Percentiles rank a stretch among this genome's conserved stretches.
Conservation (phyloP, 2,797 vertebrate species). For the Hoplostethus mediterraneus region DNA sequence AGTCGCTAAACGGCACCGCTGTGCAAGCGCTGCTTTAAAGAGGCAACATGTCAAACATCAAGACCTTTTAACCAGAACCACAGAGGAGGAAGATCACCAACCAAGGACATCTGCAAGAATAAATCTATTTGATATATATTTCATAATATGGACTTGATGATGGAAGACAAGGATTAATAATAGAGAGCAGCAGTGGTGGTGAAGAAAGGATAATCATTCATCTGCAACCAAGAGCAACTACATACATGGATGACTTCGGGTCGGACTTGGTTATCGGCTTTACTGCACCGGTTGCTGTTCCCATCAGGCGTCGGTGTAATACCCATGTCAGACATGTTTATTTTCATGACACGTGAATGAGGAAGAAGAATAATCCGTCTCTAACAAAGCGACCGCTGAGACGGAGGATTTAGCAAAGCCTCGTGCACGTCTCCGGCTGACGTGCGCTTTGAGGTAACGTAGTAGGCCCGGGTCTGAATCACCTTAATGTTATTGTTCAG, state of each 20-base stretch:
- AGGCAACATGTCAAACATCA: too few species aligned
- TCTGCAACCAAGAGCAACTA: too few species aligned
- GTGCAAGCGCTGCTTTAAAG: too few species aligned
- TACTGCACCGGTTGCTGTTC: conserved; percentile 39
- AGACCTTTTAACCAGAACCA: too few species aligned
- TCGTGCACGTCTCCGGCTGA: background rate
- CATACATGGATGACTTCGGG: background rate
- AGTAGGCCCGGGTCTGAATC: too few species aligned
- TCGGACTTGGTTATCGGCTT: conserved; percentile 28
- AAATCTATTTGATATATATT: background rate
- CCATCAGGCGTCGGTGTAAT: conserved; percentile 35
- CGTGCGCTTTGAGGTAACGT: background rate
- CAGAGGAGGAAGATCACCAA: too few species aligned
- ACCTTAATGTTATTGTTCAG: too few species aligned
- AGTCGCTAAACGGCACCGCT: too few species aligned
- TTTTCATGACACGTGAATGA: conserved; percentile 40
- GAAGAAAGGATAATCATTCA: conserved; percentile 2
- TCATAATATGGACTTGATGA: too few species aligned
- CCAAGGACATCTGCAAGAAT: conserved; percentile 3
- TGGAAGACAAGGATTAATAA: background rate
- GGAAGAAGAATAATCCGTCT: conserved; percentile 52
- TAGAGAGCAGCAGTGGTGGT: background rate
- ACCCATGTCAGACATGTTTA: conserved; percentile 55
- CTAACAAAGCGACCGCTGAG: conserved; percentile 35
- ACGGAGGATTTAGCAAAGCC: conserved; percentile 38